Evolutionary conservation across 2,888 invertebrate genomes (phyloP).

Genomic region (Sialis fuliginosa): DNA sequence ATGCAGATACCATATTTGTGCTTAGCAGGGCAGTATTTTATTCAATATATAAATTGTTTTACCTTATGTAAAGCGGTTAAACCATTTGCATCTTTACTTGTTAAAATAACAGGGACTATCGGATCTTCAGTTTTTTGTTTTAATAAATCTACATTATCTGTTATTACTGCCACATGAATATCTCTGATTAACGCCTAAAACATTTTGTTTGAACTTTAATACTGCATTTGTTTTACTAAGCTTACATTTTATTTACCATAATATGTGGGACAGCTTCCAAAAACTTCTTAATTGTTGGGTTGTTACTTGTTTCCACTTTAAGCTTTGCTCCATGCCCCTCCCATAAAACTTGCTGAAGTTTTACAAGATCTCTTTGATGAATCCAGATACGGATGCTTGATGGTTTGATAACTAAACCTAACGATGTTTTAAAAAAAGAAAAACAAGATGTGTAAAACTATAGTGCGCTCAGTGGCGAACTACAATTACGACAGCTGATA

Average conservation of each 20-base stretch:
- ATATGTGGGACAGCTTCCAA: constrained; percentile 86
- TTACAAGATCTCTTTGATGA: constrained; percentile 75
- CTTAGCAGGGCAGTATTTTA: too few relatives aligned
- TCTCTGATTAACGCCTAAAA: constrained; percentile 61
- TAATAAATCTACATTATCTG: constrained; percentile 55
- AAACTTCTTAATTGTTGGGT: constrained; percentile 66
- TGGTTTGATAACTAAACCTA: constrained; percentile 62
- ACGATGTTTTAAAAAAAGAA: too few relatives aligned
- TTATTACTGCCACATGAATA: constrained; percentile 58
- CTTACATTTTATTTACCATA: constrained; percentile 41
- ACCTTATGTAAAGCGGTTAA: constrained; percentile 78
- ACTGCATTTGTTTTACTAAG: too few relatives aligned
- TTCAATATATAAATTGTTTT: constrained; percentile 9
- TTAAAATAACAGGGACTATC: constrained; percentile 50
- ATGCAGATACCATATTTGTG: too few relatives aligned
- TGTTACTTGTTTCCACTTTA: constrained; percentile 67
- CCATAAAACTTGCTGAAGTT: constrained; percentile 76
- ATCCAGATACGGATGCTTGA: constrained; percentile 93
- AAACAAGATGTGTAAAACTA: too few relatives aligned
- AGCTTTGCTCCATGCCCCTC: constrained; percentile 76
- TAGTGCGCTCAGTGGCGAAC: too few relatives aligned
- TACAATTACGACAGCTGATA: too few relatives aligned
- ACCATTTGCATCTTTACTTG: constrained; percentile 62
- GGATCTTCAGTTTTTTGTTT: constrained; percentile 48
- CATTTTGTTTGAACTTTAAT: too few relatives aligned